Base-by-base conservation (phyloP, 2,113 vertebrate genomes). In the Aegotheles bennettii region DNA sequence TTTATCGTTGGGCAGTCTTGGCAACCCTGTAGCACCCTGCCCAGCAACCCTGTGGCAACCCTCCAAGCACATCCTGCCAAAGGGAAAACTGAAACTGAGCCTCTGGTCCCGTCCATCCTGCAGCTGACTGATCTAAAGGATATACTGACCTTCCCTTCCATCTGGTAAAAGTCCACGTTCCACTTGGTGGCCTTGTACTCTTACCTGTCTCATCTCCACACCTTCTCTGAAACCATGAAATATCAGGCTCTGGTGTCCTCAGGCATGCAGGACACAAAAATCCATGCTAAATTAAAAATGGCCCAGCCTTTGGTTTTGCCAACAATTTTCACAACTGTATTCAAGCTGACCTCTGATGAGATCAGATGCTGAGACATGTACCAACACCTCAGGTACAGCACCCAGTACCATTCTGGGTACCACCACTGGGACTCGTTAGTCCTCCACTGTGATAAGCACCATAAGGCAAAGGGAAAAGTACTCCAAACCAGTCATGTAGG, bases 241-340 rank as follows among this genome's bases (percentile, higher is more conserved):
- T 57, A 43, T 16, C 31, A 48, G 53, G 25, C 16, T 56, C 23
- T 45, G 36, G 19, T 54, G 25, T 75, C n/a, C 13, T 12, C 2
- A 4, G 57, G 8, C 51, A 61, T 5, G 11, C 31, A 85, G n/a
- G 40, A 33, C 28, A 42, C 10, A 64, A 85, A 61, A 25, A 67
- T 20, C n/a, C 2, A 1, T 35, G 20, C 24, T 67, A 47, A 73
- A 79, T n/a, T 26, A 65, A 59, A 51, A 40, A 2, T 0, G 2
- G 14, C 38, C 53, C 14, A 31, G n/a, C 24, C 51, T 79, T 79
- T 43, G 33, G 29, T 47, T 79, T 45, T 73, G 53, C n/a, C 53
- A 54, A 18, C 23, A 45, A 20, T 56, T 81, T 75, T 81, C 48
- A 75, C n/a, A 56, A 43, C 47, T 43, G 21, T 26, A 69, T 68